phyloP scores from a whole-genome alignment of 2,113 vertebrate species.

The Tautogolabrus adspersus region DNA sequence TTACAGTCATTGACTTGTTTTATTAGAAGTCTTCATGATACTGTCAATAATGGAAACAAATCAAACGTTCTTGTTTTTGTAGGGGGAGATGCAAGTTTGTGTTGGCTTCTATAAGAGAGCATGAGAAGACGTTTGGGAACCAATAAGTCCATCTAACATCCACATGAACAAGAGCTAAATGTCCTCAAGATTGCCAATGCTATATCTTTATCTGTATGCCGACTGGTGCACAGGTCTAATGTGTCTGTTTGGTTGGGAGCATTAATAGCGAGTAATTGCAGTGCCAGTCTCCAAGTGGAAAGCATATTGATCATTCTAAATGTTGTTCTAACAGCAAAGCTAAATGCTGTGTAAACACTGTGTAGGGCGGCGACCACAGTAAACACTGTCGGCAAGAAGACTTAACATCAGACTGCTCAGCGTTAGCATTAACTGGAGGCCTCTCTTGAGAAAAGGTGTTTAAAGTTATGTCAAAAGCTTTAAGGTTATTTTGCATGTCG shows the following conservation, averaged over 20 bases:
- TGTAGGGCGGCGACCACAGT: conserved; percentile 27
- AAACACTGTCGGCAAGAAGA: conserved; percentile 24
- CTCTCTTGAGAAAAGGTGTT: conserved; percentile 16
- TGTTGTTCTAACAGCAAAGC: conserved; percentile 33
- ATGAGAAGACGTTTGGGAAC: background rate
- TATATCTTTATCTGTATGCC: background rate
- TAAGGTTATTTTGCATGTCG: conserved; percentile 17
- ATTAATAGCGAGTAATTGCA: conserved; percentile 53
- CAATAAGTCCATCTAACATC: background rate
- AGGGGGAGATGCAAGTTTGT: too few species aligned
- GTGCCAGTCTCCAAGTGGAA: conserved; percentile 41
- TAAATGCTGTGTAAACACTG: conserved; percentile 47
- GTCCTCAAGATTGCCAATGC: background rate
- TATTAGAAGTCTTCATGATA: too few species aligned
- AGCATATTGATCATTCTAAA: conserved; percentile 56
- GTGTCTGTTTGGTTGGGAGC: conserved; percentile 43
- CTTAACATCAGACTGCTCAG: conserved; percentile 21
- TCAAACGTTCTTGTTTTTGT: too few species aligned
- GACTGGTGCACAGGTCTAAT: background rate
- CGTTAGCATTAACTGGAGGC: background rate
- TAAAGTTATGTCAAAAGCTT: conserved; percentile 28
- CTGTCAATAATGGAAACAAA: too few species aligned
- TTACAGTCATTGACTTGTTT: too few species aligned
- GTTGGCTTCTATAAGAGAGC: too few species aligned
- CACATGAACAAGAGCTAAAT: background rate